A percentile compares a stretch with the other conserved stretches of the same genome.
phyloP scores from a whole-genome alignment of 1,140 invertebrate genomes.

The Drosophila kohkoa region DNA sequence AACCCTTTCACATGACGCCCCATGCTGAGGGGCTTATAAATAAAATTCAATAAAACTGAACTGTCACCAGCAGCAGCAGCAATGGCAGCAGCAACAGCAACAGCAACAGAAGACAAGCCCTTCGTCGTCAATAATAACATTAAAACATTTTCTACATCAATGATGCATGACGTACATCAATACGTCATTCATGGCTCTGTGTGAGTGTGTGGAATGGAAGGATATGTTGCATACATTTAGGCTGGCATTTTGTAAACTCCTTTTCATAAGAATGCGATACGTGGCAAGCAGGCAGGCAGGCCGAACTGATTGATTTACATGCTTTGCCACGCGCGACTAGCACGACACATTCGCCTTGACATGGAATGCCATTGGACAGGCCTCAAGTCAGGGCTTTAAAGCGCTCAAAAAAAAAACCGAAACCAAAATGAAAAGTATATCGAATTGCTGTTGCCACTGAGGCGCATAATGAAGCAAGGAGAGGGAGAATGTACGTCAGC shows the following conservation, averaged over 20 bases:
- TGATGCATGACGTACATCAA: conserved; percentile 79
- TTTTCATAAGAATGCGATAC: conserved; percentile 24
- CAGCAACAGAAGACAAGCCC: conserved; percentile 6
- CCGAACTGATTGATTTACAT: conserved; percentile 79
- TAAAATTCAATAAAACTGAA: conserved; percentile 77
- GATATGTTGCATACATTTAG: conserved; percentile 55
- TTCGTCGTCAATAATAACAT: conserved; percentile 72
- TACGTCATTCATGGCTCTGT: conserved; percentile 64
- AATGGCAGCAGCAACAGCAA: conserved; percentile 61
- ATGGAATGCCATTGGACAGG: conserved; percentile 61
- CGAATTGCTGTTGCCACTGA: conserved; percentile 16
- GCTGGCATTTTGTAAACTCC: conserved; percentile 51
- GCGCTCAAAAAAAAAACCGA: not conserved
- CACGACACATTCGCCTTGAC: conserved; percentile 61
- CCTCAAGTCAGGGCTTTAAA: conserved; percentile 9
- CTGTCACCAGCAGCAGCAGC: conserved; percentile 66
- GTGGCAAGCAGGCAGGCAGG: conserved; percentile 29
- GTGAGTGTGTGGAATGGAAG: conserved; percentile 10
- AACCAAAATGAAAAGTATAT: conserved; percentile 16
- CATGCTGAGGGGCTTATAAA: conserved; percentile 45
- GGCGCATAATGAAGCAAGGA: conserved; percentile 46
- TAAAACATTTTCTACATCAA: conserved; percentile 82
- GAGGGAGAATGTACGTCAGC: not conserved
- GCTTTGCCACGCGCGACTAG: conserved; percentile 63
- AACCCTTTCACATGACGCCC: conserved; percentile 46